Conservation (phyloP, 1,140 invertebrate species). For the Drosophila trapezifrons region DNA sequence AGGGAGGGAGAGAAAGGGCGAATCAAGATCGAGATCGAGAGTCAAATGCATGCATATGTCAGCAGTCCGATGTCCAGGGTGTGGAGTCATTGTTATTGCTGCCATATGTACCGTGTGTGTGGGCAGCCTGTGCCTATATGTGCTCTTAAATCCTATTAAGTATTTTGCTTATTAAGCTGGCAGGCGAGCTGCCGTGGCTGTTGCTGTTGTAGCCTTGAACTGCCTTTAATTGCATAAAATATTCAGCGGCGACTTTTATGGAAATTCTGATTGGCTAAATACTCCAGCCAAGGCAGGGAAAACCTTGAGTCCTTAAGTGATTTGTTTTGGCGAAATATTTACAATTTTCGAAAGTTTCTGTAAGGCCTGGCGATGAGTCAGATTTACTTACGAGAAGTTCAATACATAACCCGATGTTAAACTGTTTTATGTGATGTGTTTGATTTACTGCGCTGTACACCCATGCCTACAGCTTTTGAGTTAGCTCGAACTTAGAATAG, state of each 20-base stretch:
- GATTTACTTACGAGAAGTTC: not conserved
- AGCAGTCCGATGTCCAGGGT: constrained; percentile 44
- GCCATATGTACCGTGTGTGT: constrained; percentile 38
- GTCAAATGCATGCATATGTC: constrained; percentile 66
- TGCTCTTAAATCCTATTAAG: constrained; percentile 60
- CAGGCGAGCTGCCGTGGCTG: constrained; percentile 11
- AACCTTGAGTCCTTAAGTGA: constrained; percentile 37
- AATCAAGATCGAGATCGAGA: constrained; percentile 24
- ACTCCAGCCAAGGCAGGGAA: constrained; percentile 1
- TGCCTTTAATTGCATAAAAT: constrained; percentile 60
- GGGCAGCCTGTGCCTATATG: constrained; percentile 47
- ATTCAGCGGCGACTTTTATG: constrained; percentile 57
- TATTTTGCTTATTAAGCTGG: constrained; percentile 68
- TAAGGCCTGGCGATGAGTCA: constrained; percentile 17
- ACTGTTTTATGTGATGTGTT: constrained; percentile 3
- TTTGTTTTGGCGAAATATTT: constrained; percentile 23
- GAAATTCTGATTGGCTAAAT: constrained; percentile 30
- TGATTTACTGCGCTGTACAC: constrained; percentile 4
- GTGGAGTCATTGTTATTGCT: constrained; percentile 42
- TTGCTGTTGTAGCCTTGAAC: constrained; percentile 48
- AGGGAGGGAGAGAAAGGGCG: not conserved
- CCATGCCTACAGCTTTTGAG: not conserved
- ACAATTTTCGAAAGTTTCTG: constrained; percentile 15
- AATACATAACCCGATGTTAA: not conserved
- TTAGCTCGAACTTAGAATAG: not conserved